These are phyloP conservation scores for Platysteira castanea DNA, from an alignment of 2,113 vertebrate species.

Conservation along the genomic window DNA sequence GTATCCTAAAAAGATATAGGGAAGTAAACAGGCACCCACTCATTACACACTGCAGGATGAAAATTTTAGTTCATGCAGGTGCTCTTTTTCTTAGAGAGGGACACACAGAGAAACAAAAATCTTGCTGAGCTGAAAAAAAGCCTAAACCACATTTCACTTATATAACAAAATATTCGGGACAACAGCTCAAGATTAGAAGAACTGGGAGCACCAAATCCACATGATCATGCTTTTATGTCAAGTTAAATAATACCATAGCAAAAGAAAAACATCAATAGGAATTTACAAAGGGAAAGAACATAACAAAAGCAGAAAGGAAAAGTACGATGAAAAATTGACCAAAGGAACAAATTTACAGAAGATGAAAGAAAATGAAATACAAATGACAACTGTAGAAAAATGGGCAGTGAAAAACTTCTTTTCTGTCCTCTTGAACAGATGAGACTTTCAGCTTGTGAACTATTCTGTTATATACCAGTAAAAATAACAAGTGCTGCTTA, in stretches of 20 bases:
- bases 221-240: neutral
- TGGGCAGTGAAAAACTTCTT: neutral
- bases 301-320: neutral
- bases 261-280: neutral
- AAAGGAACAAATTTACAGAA: neutral
- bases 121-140: neutral
- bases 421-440: neutral
- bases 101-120: neutral
- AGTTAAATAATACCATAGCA: neutral
- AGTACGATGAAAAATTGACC: neutral
- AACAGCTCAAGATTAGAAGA: neutral
- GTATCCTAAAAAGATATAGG: neutral
- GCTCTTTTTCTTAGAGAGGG: neutral
- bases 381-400: neutral
- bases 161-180: neutral
- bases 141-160: rapidly evolving
- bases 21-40: neutral
- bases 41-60: neutral
- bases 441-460: neutral
- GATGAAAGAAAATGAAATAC: neutral
- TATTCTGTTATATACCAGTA: neutral
- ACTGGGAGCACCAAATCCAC: neutral
- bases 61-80: neutral
- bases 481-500: neutral
- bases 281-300: neutral